Percentiles rank a stretch among this genome's conserved stretches.
phyloP scores from a whole-genome alignment of 2,888 invertebrate genomes.

The Hymenopus coronatus region DNA sequence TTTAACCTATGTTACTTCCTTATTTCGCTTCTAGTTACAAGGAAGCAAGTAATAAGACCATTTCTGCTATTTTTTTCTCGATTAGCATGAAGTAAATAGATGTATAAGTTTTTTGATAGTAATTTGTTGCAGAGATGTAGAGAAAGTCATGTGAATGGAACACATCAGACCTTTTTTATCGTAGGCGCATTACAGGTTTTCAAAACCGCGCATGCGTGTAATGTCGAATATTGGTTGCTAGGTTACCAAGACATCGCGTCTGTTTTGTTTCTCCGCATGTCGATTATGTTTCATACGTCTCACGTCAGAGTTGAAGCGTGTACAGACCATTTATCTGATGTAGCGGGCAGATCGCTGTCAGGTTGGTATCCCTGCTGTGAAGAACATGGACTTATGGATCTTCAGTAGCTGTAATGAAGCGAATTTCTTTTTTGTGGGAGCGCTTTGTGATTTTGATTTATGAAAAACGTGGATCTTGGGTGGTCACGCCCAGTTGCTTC shows the following conservation, averaged over 20 bases:
- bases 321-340: not conserved
- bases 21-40: too few species aligned
- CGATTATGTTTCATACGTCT: not conserved
- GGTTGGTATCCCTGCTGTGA: not conserved
- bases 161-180: too few species aligned
- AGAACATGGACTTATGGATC: not conserved
- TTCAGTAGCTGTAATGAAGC: not conserved
- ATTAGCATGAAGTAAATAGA: too few species aligned
- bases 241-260: not conserved
- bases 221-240: not conserved
- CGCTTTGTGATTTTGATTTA: not conserved
- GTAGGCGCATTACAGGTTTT: too few species aligned
- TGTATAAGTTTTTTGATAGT: too few species aligned
- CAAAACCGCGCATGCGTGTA: too few species aligned
- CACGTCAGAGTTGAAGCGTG: not conserved
- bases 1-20: too few species aligned
- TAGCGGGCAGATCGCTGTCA: not conserved
- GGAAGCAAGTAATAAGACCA: too few species aligned
- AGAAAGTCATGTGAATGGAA: too few species aligned
- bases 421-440: not conserved
- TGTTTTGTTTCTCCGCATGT: not conserved
- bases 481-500: not conserved
- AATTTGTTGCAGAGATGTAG: too few species aligned
- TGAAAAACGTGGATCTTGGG: not conserved
- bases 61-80: too few species aligned